A percentile compares a stretch with the other conserved stretches of the same genome.
Evolutionary conservation across 2,797 vertebrate genomes (phyloP).

Genomic region (Gallinago nigripennis): DNA sequence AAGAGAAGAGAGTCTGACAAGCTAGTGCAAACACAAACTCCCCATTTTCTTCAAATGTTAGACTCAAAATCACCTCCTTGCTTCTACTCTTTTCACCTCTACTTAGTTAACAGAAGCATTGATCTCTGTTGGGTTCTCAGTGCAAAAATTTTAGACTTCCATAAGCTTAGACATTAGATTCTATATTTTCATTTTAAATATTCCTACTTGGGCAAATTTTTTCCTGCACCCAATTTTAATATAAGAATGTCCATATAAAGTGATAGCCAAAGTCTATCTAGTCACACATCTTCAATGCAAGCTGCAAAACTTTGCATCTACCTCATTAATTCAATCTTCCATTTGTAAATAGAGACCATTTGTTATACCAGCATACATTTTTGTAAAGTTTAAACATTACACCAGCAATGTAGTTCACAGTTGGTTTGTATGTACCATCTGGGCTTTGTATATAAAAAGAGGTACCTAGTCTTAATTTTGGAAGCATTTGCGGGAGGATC

Average conservation of each 20-base stretch:
- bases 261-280: background rate
- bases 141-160: background rate
- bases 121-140: background rate
- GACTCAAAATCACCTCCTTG: background rate
- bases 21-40: background rate
- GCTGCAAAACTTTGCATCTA: background rate
- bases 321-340: background rate
- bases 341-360: conserved; percentile 24
- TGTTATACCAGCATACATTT: conserved; percentile 13
- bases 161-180: background rate
- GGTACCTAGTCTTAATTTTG: conserved; percentile 59
- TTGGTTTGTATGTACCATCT: conserved; percentile 43
- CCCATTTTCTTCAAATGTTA: background rate
- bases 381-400: background rate
- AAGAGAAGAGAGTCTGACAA: background rate
- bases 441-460: conserved; percentile 36
- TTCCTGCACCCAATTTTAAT: background rate
- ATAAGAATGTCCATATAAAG: background rate
- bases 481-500: conserved; percentile 23
- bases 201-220: background rate
- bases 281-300: background rate
- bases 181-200: background rate
- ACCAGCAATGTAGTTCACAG: conserved; percentile 17
- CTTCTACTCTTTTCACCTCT: background rate
- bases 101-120: background rate